Evolutionary conservation across 2,888 invertebrate genomes (phyloP).

Genomic region (Macaria liturata): DNA sequence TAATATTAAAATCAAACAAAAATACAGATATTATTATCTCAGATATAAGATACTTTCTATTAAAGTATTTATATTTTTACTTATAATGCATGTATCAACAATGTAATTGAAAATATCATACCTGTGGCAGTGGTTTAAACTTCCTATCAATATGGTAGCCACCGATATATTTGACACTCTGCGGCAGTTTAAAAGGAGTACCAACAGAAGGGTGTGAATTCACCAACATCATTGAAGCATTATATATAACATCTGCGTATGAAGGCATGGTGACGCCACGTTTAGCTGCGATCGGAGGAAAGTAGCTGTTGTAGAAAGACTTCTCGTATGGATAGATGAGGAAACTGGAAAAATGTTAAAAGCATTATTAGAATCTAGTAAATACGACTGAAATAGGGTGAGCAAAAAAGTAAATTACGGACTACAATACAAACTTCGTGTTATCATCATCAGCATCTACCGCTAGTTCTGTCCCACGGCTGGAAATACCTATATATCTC

Average conservation of each 20-base stretch:
- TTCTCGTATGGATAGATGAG: slow-evolving; percentile 46
- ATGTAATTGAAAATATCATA: slow-evolving; percentile 34
- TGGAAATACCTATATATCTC: no score
- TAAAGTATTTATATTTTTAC: not conserved
- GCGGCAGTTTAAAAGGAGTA: slow-evolving; percentile 48
- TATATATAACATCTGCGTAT: slow-evolving; percentile 52
- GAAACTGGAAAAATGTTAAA: slow-evolving; percentile 42
- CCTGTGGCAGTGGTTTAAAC: slow-evolving; percentile 57
- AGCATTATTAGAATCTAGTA: not conserved
- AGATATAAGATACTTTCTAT: no score
- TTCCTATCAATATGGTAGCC: slow-evolving; percentile 61
- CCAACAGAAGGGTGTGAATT: slow-evolving; percentile 59
- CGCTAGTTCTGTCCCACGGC: no score
- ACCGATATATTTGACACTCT: slow-evolving; percentile 57
- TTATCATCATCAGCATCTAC: no score
- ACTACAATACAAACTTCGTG: no score
- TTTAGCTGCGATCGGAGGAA: slow-evolving; percentile 46
- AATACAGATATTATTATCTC: no score
- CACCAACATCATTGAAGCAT: slow-evolving; percentile 49
- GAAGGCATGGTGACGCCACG: slow-evolving; percentile 52
- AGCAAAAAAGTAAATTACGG: no score
- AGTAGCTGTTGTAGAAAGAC: slow-evolving; percentile 44
- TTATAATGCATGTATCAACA: not conserved
- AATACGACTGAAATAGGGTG: no score
- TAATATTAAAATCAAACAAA: not conserved